A percentile compares a stretch with the other conserved stretches of the same genome.
Evolutionary conservation across 2,797 vertebrate species (phyloP).

Genomic region (Loris lydekkerianus): DNA sequence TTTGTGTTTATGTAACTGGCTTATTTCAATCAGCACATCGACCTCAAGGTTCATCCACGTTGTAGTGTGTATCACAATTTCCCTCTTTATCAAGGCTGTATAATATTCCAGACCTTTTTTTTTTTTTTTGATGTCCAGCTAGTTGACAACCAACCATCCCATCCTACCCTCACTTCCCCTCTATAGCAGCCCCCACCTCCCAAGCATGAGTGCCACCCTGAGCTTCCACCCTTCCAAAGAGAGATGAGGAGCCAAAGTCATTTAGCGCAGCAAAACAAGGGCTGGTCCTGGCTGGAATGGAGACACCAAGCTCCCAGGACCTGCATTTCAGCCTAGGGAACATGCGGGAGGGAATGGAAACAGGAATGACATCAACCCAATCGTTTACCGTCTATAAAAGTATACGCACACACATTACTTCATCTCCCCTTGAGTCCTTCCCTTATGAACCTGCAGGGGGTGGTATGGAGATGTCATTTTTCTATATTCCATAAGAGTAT

Average conservation of each 20-base stretch:
- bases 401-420: neutral
- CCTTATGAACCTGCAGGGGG: neutral
- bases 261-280: neutral
- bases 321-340: neutral
- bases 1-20: neutral
- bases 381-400: neutral
- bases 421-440: neutral
- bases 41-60: too few relatives aligned
- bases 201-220: neutral
- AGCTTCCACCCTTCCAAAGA: neutral
- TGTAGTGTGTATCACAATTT: neutral
- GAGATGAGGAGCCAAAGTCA: neutral
- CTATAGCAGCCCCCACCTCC: neutral
- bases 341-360: too few relatives aligned
- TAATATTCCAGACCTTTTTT: neutral
- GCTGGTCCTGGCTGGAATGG: neutral
- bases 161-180: neutral
- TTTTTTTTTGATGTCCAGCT: neutral
- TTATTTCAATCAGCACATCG: neutral
- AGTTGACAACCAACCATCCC: neutral
- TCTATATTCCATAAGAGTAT: neutral
- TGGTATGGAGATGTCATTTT: neutral
- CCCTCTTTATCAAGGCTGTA: neutral
- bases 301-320: neutral
- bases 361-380: neutral